These are phyloP conservation scores for Anorthoa munda DNA, from an alignment of 2,888 invertebrate species.

Conservation along the genomic window DNA sequence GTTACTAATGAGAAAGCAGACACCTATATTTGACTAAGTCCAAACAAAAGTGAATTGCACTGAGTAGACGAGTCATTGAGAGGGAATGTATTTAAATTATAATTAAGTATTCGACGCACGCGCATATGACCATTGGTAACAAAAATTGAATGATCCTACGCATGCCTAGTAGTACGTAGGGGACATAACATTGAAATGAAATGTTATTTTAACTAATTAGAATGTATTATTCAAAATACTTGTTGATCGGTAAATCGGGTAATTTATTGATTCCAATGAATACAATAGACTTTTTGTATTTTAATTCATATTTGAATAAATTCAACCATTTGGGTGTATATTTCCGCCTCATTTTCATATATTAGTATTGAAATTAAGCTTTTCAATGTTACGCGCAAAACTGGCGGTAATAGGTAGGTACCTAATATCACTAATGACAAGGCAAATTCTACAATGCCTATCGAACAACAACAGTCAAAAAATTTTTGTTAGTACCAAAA, in stretches of 20 bases:
- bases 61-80: slow-evolving; percentile 15
- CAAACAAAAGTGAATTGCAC: slow-evolving; percentile 7
- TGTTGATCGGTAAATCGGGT: slow-evolving; percentile 12
- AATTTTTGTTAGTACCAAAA: background rate
- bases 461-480: background rate
- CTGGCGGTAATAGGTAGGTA: background rate
- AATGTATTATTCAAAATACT: slow-evolving; percentile 19
- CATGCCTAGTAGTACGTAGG: slow-evolving; percentile 34
- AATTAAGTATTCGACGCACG: slow-evolving; percentile 54
- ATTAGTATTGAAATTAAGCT: slow-evolving; percentile 29
- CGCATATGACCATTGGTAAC: slow-evolving; percentile 39
- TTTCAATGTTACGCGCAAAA: slow-evolving; percentile 36
- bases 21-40: background rate
- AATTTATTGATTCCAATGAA: slow-evolving; percentile 21
- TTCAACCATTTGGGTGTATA: slow-evolving; percentile 13
- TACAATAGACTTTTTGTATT: slow-evolving; percentile 39
- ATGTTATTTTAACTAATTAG: slow-evolving; percentile 13
- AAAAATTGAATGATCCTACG: slow-evolving; percentile 32
- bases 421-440: slow-evolving; percentile 26
- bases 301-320: slow-evolving; percentile 27
- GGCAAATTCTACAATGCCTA: slow-evolving; percentile 14
- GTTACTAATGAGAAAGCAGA: background rate
- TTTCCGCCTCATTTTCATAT: slow-evolving; percentile 41
- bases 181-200: slow-evolving; percentile 33
- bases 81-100: slow-evolving; percentile 43